Percentiles rank a stretch among this genome's conserved stretches.
Evolutionary conservation across 2,888 invertebrate genomes (phyloP).

Genomic region (Myopa testacea): DNA sequence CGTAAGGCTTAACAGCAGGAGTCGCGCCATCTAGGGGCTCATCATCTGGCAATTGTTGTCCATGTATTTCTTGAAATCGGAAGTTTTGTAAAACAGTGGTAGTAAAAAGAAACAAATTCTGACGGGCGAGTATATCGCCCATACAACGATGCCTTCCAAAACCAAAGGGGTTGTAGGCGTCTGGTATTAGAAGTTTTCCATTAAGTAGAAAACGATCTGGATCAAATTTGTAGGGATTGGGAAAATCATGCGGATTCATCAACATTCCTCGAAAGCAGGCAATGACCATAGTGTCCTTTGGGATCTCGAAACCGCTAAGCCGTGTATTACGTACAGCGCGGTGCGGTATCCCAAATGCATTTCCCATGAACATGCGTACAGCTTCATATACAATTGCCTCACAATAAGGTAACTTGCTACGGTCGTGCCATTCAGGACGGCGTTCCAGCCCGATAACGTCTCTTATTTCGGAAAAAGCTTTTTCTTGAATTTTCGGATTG

Average conservation of each 20-base stretch:
- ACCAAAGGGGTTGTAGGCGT: constrained; percentile 82
- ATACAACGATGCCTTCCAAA: constrained; percentile 83
- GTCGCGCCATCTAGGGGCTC: constrained; percentile 83
- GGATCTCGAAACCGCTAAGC: constrained; percentile 79
- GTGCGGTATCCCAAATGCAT: constrained; percentile 84
- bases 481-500: constrained; percentile 78
- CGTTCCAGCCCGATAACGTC: constrained; percentile 77
- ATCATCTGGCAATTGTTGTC: constrained; percentile 73
- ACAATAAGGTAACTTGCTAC: constrained; percentile 82
- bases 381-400: constrained; percentile 84
- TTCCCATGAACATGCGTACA: constrained; percentile 82
- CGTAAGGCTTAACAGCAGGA: constrained; percentile 79
- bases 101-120: constrained; percentile 82
- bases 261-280: constrained; percentile 80
- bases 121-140: constrained; percentile 81
- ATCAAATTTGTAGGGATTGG: constrained; percentile 77
- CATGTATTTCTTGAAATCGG: constrained; percentile 75
- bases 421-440: constrained; percentile 77
- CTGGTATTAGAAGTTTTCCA: constrained; percentile 74
- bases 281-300: constrained; percentile 86
- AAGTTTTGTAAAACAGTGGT: constrained; percentile 81
- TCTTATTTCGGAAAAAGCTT: constrained; percentile 84
- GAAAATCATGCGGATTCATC: constrained; percentile 76
- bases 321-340: constrained; percentile 79
- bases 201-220: constrained; percentile 80